A percentile compares a stretch with the other conserved stretches of the same genome.
These are phyloP conservation scores for Andrena minutula DNA, from an alignment of 2,888 invertebrate genomes.

Conservation along the genomic window DNA sequence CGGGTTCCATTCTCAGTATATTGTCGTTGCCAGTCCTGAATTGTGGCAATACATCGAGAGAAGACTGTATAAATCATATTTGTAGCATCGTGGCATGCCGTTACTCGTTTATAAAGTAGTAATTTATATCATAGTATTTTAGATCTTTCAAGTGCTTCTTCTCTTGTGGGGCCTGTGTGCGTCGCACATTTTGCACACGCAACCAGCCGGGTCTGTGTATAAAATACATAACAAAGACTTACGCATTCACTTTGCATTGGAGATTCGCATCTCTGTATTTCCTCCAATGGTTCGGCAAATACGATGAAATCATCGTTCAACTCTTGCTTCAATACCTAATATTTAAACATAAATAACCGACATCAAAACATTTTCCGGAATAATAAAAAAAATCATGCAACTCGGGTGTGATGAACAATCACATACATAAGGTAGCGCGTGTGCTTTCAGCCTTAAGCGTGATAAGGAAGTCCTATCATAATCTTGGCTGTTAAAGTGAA, in stretches of 20 bases:
- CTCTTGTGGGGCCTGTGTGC: too few species aligned
- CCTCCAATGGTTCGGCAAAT: neutral
- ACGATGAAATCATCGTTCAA: neutral
- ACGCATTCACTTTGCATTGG: neutral
- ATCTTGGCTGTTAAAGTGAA: neutral
- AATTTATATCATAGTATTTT: too few species aligned
- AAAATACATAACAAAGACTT: neutral
- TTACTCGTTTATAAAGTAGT: too few species aligned
- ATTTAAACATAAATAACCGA: neutral
- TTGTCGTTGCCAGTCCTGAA: too few species aligned
- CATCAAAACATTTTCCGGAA: too few species aligned
- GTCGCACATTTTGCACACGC: too few species aligned
- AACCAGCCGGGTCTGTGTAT: neutral
- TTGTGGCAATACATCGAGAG: too few species aligned
- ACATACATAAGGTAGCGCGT: neutral
- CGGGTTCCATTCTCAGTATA: too few species aligned
- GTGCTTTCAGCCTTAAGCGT: neutral
- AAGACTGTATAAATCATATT: too few species aligned
- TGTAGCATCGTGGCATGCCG: too few species aligned
- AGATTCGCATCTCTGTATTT: neutral
- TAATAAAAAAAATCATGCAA: too few species aligned
- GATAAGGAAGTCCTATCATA: neutral
- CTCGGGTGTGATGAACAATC: neutral
- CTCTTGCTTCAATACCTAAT: neutral
- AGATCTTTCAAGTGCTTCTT: too few species aligned